phyloP scores from a whole-genome alignment of 1,140 invertebrate genomes.

The Daktulosphaira vitifoliae region DNA sequence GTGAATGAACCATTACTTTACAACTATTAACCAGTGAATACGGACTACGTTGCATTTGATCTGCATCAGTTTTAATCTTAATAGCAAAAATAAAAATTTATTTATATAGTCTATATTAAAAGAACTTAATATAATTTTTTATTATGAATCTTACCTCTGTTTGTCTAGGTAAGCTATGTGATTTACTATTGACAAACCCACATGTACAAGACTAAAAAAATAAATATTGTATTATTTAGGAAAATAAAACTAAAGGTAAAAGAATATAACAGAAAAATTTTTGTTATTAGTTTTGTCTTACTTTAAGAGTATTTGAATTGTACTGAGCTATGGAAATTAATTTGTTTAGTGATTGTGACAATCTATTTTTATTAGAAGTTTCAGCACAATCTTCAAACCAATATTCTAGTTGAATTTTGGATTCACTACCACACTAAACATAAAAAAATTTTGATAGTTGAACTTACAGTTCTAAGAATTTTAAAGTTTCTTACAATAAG shows the following conservation, averaged over 20 bases:
- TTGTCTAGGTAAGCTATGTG: constrained; percentile 22
- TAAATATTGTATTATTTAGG: not conserved
- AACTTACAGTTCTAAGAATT: constrained; percentile 8
- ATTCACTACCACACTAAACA: constrained; percentile 64
- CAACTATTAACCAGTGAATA: constrained; percentile 10
- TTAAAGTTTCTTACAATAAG: constrained; percentile 55
- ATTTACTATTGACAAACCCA: constrained; percentile 11
- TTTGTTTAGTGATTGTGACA: constrained; percentile 34
- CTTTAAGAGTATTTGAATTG: constrained; percentile 31
- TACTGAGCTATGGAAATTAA: constrained; percentile 38
- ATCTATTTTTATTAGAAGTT: constrained; percentile 10
- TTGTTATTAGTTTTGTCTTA: no score
- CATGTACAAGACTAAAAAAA: constrained; percentile 8
- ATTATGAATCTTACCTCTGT: constrained; percentile 17
- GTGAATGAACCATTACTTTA: constrained; percentile 18
- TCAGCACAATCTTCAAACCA: constrained; percentile 56
- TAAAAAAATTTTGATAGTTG: no score
- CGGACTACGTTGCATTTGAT: constrained; percentile 11
- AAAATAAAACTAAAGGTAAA: no score
- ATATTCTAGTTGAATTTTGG: constrained; percentile 71
- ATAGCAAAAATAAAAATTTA: no score
- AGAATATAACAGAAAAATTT: no score
- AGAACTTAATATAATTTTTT: not conserved
- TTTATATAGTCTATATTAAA: not conserved
- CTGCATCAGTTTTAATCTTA: constrained; percentile 24